A percentile compares a stretch with the other conserved stretches of the same genome.
These are phyloP conservation scores for Echinometra lucunter DNA, from an alignment of 53 echinoderm and acorn worm genomes.

Conservation along the genomic window DNA sequence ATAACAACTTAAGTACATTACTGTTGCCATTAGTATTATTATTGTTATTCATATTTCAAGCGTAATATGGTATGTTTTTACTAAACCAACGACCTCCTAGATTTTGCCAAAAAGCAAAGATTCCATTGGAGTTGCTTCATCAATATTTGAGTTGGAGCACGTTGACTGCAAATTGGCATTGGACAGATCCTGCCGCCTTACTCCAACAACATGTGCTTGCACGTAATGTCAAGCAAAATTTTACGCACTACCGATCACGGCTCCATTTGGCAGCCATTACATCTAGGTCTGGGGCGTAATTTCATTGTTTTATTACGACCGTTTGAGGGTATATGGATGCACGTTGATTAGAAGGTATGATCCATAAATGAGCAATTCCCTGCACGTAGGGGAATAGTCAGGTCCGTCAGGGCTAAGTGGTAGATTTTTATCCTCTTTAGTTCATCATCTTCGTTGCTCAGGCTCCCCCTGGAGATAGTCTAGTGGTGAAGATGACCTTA, in stretches of 20 bases:
- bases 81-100: too few species aligned
- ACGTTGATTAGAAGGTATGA: conserved; percentile 52
- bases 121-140: background rate
- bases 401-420: background rate
- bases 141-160: conserved; percentile 34
- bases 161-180: conserved; percentile 6
- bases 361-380: conserved; percentile 49
- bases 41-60: background rate
- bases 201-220: conserved; percentile 19
- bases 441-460: background rate
- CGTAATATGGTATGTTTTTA: too few species aligned
- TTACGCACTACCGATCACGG: conserved; percentile 39
- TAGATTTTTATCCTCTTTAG: background rate
- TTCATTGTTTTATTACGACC: conserved; percentile 65
- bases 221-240: conserved; percentile 55
- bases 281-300: conserved; percentile 45
- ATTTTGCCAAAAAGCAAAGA: background rate
- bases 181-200: background rate
- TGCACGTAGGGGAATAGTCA: background rate
- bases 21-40: too few species aligned
- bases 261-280: conserved; percentile 61
- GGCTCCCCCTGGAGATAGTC: background rate
- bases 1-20: too few species aligned
- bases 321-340: conserved; percentile 39
- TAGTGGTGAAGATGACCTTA: background rate